A percentile compares a stretch with the other conserved stretches of the same genome.
These are phyloP conservation scores for Masticophis lateralis DNA, from an alignment of 2,797 vertebrate species.

Conservation along the genomic window DNA sequence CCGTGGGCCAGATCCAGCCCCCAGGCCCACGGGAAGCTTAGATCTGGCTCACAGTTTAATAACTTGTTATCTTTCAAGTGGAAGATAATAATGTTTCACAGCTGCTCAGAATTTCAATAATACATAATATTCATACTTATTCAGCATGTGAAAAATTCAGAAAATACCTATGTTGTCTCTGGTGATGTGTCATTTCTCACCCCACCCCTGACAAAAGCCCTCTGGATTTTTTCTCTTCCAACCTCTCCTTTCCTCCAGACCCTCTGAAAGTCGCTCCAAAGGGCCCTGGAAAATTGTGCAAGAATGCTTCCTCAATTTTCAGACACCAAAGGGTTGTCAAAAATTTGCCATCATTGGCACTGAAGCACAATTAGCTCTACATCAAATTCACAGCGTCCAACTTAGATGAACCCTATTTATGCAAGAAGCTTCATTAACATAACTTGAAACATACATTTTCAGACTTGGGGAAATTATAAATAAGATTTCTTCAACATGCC, in stretches of 20 bases:
- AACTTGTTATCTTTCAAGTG: background rate
- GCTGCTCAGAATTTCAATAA: background rate
- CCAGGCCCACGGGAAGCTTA: too few species aligned
- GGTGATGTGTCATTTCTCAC: background rate
- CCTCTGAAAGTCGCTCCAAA: background rate
- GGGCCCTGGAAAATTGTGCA: background rate
- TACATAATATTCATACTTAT: background rate
- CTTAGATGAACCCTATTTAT: background rate
- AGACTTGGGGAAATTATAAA: background rate
- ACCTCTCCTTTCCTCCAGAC: background rate
- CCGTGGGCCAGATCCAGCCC: too few species aligned
- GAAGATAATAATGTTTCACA: background rate
- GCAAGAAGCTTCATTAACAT: background rate
- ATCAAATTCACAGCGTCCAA: background rate
- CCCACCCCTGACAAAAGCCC: background rate
- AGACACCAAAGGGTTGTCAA: background rate
- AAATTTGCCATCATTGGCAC: background rate
- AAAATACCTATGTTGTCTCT: background rate
- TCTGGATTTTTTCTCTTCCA: background rate
- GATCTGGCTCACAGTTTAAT: background rate
- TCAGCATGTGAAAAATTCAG: background rate
- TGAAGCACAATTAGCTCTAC: background rate
- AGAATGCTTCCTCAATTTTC: background rate
- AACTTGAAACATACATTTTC: background rate
- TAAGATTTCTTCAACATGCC: background rate